Evolutionary conservation across 2,113 vertebrate genomes (phyloP).

Genomic region (Heteronetta atricapilla): DNA sequence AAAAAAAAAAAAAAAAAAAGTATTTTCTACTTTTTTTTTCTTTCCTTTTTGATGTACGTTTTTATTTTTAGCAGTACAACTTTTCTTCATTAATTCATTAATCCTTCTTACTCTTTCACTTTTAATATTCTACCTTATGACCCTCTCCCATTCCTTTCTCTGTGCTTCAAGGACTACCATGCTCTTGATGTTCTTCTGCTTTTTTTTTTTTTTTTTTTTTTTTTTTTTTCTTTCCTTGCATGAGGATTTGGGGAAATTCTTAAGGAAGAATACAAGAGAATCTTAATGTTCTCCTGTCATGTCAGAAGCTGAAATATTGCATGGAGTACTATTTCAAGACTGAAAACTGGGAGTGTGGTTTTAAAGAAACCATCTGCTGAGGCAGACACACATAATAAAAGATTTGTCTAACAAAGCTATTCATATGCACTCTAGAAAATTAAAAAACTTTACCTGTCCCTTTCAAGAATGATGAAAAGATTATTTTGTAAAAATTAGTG

Average conservation of each 20-base stretch:
- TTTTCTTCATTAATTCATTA: not conserved
- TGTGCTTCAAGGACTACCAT: not conserved
- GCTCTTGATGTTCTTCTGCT: not conserved
- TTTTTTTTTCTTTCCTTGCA: not conserved
- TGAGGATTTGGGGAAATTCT: not conserved
- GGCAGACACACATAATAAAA: not conserved
- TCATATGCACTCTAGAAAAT: not conserved
- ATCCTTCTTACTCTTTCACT: not conserved
- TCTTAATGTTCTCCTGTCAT: not conserved
- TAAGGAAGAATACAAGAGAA: not conserved
- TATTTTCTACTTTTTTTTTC: not conserved
- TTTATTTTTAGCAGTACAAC: not conserved
- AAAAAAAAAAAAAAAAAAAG: not conserved
- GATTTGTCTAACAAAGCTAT: not conserved
- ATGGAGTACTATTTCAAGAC: constrained; percentile 2
- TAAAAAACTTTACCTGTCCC: not conserved
- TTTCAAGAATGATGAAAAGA: not conserved
- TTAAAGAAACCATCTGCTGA: constrained; percentile 9
- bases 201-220: not conserved
- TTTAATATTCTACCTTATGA: not conserved
- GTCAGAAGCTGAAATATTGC: not conserved
- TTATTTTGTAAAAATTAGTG: not conserved
- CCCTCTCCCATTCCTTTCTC: not conserved
- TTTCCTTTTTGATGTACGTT: not conserved
- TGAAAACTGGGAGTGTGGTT: not conserved